phyloP scores from a whole-genome alignment of 2,888 invertebrate genomes.

The Chymomyza procnemis region DNA sequence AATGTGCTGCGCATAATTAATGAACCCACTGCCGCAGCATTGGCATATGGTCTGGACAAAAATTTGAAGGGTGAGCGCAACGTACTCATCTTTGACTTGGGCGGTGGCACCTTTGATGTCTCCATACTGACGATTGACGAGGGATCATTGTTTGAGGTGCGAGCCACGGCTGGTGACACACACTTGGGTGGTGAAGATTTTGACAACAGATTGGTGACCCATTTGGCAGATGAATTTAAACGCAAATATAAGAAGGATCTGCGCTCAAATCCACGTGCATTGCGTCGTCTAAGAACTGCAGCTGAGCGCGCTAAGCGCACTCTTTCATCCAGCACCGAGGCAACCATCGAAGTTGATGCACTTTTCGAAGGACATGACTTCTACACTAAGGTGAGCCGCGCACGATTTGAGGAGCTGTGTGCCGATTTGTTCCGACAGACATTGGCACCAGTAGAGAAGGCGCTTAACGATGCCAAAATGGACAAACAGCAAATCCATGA shows the following conservation, averaged over 20 bases:
- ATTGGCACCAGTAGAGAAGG: conserved; percentile 88
- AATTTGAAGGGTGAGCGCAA: conserved; percentile 88
- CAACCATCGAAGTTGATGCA: conserved; percentile 86
- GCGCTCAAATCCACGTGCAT: conserved; percentile 82
- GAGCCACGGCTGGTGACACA: conserved; percentile 96
- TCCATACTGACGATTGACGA: conserved; percentile 96
- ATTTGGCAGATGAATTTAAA: conserved; percentile 92
- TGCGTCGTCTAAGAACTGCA: conserved; percentile 86
- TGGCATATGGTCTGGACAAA: conserved; percentile 93
- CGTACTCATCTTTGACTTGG: conserved; percentile 82
- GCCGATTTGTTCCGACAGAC: conserved; percentile 86
- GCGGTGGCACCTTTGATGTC: conserved; percentile 95
- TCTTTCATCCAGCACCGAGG: conserved; percentile 86
- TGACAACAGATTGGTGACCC: conserved; percentile 91
- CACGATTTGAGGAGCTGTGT: conserved; percentile 87
- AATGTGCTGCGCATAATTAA: conserved; percentile 82
- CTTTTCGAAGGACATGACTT: conserved; percentile 85
- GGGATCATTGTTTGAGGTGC: conserved; percentile 93
- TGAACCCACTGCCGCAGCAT: conserved; percentile 93
- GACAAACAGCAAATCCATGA: conserved; percentile 88
- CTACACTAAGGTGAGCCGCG: conserved; percentile 85
- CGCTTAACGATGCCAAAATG: conserved; percentile 87
- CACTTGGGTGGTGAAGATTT: conserved; percentile 94
- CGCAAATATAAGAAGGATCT: conserved; percentile 86
- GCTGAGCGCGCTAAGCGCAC: conserved; percentile 88